These are phyloP conservation scores for Philypnodon macrostomus DNA, from an alignment of 2,797 vertebrate species.

Conservation along the genomic window DNA sequence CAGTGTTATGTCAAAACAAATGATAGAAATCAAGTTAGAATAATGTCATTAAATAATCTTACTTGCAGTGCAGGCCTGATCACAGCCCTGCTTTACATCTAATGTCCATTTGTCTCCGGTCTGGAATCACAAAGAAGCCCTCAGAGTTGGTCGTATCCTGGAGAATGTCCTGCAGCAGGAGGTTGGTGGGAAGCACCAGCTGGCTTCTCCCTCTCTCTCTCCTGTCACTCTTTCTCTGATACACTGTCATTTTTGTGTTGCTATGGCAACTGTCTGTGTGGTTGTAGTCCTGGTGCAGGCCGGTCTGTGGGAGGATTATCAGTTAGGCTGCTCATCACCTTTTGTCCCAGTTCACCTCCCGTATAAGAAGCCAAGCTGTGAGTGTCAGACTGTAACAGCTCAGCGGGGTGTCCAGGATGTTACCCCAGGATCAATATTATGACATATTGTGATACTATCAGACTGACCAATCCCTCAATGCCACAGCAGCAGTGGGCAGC, in stretches of 20 bases:
- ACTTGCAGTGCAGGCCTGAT: too few species aligned
- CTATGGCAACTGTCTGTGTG: slow-evolving; percentile 13
- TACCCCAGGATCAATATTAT: too few species aligned
- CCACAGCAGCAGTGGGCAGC: too few species aligned
- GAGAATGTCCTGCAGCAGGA: slow-evolving; percentile 52
- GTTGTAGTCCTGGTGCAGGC: slow-evolving; percentile 13
- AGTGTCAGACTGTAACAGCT: slow-evolving; percentile 7
- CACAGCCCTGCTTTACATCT: too few species aligned
- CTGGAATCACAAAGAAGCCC: slow-evolving; percentile 7
- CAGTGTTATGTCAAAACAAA: too few species aligned
- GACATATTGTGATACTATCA: too few species aligned
- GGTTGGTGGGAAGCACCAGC: slow-evolving; percentile 56
- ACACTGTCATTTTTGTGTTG: slow-evolving; percentile 28
- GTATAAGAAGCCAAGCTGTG: slow-evolving; percentile 28
- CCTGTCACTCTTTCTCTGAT: slow-evolving; percentile 14
- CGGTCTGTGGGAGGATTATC: slow-evolving; percentile 28
- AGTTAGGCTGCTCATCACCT: slow-evolving; percentile 41
- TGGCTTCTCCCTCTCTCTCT: slow-evolving; percentile 34
- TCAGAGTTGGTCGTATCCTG: slow-evolving; percentile 1
- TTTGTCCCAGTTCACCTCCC: slow-evolving; percentile 43
- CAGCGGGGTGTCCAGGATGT: too few species aligned
- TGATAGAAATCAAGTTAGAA: too few species aligned
- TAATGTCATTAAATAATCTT: too few species aligned
- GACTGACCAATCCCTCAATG: too few species aligned
- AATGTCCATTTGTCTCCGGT: too few species aligned